Evolutionary conservation across 2,797 vertebrate genomes (phyloP), one percentile per base, ranked within the genome.

Genomic region (Dicrostonyx torquatus): DNA sequence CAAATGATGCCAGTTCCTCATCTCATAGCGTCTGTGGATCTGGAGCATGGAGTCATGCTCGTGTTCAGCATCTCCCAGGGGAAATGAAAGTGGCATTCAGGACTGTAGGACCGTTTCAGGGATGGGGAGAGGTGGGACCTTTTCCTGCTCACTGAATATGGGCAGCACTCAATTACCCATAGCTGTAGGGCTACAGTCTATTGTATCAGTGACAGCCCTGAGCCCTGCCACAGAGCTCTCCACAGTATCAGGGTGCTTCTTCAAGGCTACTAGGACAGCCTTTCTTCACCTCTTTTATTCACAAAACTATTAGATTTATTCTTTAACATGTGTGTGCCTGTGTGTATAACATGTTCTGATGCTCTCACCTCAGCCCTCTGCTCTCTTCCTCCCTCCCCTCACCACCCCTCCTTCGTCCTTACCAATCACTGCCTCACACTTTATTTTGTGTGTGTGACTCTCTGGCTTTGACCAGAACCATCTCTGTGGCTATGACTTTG

Each of bases 91-190:
- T 48, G 77, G 43, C 18, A n/a, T n/a, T 10, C 60, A n/a, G 78
- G 55, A 11, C 40, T 53, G 18, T 34, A 53, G 3, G 58, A 5
- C 68, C 55, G 6, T 40, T 45, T 89, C 18, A 83, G 55, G 24
- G 1, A 26, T 43, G 5, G 1, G 62, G 14, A 0, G n/a, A 26
- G 12, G n/a, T 4, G 43, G 18, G 8, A 18, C n/a, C 26, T 68
- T 78, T 82, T 13, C 26, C 10, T 77, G 12, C 7, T 64, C 31
- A 50, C 15, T 55, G 43, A 5, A 15, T 26, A 7, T 89, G 50
- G 60, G 45, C 13, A 85, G n/a, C 40, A n/a, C 43, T 88, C 48
- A 45, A 20, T 64, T 85, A 43, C 26, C 40, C 62, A 6, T 1
- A 13, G 43, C 43, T 75, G 1, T 22, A 75, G 64, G 7, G 76